Percentiles rank a stretch among this genome's conserved stretches.
Evolutionary conservation across 2,797 vertebrate species (phyloP).

Genomic region (Bovichtus diacanthus): DNA sequence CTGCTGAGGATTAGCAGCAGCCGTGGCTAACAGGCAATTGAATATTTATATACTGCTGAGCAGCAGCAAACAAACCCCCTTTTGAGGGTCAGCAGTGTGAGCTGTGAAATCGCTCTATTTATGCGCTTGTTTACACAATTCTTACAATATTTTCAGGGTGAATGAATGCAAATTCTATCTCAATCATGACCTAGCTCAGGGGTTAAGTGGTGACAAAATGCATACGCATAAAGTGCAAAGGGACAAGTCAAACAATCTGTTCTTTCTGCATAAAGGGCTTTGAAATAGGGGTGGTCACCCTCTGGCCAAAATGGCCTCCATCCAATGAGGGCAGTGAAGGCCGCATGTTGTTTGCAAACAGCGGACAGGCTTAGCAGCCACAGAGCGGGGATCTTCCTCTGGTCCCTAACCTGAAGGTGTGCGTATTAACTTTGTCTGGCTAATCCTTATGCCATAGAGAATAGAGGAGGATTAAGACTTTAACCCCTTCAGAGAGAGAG

Average conservation of each 20-base stretch:
- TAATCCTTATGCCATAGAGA: conserved; percentile 83
- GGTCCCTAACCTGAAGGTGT: conserved; percentile 75
- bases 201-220: conserved; percentile 73
- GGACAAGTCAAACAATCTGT: conserved; percentile 58
- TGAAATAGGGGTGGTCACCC: conserved; percentile 58
- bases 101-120: conserved; percentile 64
- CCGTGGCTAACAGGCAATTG: conserved; percentile 72
- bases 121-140: conserved; percentile 62
- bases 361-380: conserved; percentile 31
- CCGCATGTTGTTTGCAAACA: conserved; percentile 62
- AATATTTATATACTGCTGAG: conserved; percentile 77
- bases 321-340: conserved; percentile 41
- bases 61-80: conserved; percentile 61
- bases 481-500: conserved; percentile 74
- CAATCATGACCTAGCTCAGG: conserved; percentile 40
- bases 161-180: conserved; percentile 66
- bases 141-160: conserved; percentile 50
- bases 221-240: conserved; percentile 56
- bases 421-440: conserved; percentile 67
- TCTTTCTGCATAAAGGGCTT: conserved; percentile 54
- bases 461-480: conserved; percentile 84
- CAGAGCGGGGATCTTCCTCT: conserved; percentile 47
- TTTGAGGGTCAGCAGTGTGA: conserved; percentile 64
- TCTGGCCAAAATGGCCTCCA: conserved; percentile 43
- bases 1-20: conserved; percentile 73